phyloP scores from a whole-genome alignment of 1,140 invertebrate species.

The Cyrtorhinus lividipennis region DNA sequence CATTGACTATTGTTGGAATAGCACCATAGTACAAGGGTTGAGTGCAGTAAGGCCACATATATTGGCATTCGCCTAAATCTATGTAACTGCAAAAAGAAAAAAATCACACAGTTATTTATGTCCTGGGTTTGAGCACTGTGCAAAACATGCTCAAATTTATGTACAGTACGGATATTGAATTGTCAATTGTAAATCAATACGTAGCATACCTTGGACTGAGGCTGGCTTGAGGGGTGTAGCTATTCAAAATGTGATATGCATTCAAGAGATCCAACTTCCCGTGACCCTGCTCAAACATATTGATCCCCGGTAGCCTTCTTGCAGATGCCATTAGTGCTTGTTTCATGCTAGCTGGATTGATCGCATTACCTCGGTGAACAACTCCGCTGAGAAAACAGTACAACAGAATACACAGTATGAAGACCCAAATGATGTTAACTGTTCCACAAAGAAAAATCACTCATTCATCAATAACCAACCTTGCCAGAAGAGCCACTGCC shows the following conservation, averaged over 20 bases:
- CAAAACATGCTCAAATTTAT: too few species aligned
- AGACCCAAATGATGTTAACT: neutral
- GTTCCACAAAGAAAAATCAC: slow-evolving; percentile 9
- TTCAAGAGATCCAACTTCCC: slow-evolving; percentile 81
- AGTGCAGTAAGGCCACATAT: slow-evolving; percentile 97
- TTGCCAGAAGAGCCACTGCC: slow-evolving; percentile 73
- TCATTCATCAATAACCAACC: slow-evolving; percentile 32
- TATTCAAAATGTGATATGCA: slow-evolving; percentile 64
- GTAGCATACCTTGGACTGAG: slow-evolving; percentile 44
- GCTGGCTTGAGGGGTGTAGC: slow-evolving; percentile 68
- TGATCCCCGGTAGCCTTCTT: slow-evolving; percentile 61
- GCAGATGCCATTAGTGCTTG: slow-evolving; percentile 85
- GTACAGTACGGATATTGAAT: too few species aligned
- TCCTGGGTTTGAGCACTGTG: neutral
- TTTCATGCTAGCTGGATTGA: slow-evolving; percentile 89
- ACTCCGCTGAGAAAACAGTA: slow-evolving; percentile 25
- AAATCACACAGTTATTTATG: neutral
- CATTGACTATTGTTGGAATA: slow-evolving; percentile 81
- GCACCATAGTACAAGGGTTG: slow-evolving; percentile 81
- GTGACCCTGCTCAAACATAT: slow-evolving; percentile 95
- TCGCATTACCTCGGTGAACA: slow-evolving; percentile 35
- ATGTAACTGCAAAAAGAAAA: slow-evolving; percentile 49
- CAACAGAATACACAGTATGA: neutral
- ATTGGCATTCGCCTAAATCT: slow-evolving; percentile 84
- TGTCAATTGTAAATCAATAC: too few species aligned